These are phyloP conservation scores for Poeciliopsis paucimaculata DNA, from an alignment of 2,797 vertebrate genomes.

Conservation along the genomic window DNA sequence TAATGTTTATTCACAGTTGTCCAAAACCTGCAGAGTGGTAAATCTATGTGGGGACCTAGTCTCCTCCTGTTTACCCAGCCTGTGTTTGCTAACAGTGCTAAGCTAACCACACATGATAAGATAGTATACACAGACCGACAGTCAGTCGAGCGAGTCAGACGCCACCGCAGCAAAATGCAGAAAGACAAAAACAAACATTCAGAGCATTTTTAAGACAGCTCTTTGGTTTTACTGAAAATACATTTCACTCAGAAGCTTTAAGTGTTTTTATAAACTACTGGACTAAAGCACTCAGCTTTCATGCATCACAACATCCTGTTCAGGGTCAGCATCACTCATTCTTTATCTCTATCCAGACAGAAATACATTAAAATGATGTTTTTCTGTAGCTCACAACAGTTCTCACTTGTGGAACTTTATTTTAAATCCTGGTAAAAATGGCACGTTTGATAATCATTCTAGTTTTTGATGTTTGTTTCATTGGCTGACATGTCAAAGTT, in stretches of 20 bases:
- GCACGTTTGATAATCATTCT: neutral
- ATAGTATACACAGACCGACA: constrained; percentile 31
- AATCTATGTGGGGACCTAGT: constrained; percentile 45
- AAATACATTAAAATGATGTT: neutral
- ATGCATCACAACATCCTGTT: neutral
- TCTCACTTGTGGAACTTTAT: neutral
- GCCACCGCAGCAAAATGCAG: constrained; percentile 34
- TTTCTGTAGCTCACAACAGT: neutral
- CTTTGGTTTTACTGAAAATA: constrained; percentile 1
- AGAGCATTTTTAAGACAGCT: constrained; percentile 24
- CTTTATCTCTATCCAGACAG: neutral
- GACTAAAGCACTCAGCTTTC: neutral
- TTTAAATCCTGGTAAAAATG: neutral
- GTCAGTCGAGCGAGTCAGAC: constrained; percentile 31
- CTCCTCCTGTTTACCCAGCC: constrained; percentile 69
- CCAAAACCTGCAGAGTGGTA: constrained; percentile 41
- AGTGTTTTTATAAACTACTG: neutral
- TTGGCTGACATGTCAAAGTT: neutral
- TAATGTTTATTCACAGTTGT: constrained; percentile 36
- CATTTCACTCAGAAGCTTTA: constrained; percentile 3
- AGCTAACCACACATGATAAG: constrained; percentile 65
- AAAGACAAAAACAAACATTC: constrained; percentile 40
- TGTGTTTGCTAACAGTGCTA: constrained; percentile 68
- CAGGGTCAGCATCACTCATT: neutral
- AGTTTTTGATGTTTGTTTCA: neutral